Percentiles rank a stretch among this genome's conserved stretches.
These are phyloP conservation scores for Drosophila subpulchrella DNA, from an alignment of 1,140 invertebrate genomes.

Conservation along the genomic window DNA sequence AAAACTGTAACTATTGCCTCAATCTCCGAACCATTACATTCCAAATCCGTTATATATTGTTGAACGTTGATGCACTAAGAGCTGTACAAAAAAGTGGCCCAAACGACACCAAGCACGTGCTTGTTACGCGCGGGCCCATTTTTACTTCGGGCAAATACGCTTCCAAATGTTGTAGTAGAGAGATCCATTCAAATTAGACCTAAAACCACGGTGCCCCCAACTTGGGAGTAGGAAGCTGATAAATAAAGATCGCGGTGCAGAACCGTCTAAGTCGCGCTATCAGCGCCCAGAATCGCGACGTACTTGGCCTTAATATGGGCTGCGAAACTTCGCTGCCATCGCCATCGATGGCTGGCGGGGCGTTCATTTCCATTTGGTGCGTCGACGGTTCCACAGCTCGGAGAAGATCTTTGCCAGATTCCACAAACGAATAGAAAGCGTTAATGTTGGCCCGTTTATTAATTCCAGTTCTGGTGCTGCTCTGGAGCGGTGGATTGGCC, in stretches of 20 bases:
- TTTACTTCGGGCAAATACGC: background rate
- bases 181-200: background rate
- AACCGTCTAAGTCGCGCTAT: constrained; percentile 60
- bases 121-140: too few relatives aligned
- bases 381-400: constrained; percentile 50
- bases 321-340: constrained; percentile 29
- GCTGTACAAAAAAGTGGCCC: too few relatives aligned
- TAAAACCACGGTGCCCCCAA: constrained; percentile 42
- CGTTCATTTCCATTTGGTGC: constrained; percentile 72
- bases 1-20: too few relatives aligned
- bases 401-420: constrained; percentile 40
- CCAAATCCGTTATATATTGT: too few relatives aligned
- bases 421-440: constrained; percentile 29
- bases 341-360: constrained; percentile 50
- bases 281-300: constrained; percentile 69
- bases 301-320: constrained; percentile 77
- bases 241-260: constrained; percentile 76
- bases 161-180: background rate
- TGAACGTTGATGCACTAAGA: too few relatives aligned
- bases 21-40: too few relatives aligned
- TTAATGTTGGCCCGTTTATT: constrained; percentile 52
- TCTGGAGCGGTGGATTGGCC: constrained; percentile 55
- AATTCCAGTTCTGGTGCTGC: constrained; percentile 65
- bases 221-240: constrained; percentile 73
- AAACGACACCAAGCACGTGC: too few relatives aligned